Conservation (phyloP, 2,113 vertebrate genomes). For the Laticauda laticaudata region DNA sequence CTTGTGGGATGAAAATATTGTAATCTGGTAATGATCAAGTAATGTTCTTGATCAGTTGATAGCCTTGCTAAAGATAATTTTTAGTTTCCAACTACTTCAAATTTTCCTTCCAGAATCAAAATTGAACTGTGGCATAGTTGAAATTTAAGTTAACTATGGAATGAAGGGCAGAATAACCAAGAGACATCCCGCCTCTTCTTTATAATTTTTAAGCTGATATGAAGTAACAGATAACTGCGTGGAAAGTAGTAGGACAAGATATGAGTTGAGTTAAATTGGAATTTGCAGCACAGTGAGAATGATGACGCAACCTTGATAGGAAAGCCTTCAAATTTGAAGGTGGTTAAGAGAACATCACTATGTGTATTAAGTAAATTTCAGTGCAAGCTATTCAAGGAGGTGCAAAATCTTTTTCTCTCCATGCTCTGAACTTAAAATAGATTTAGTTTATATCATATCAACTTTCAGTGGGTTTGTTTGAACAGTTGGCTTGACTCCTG, state of each 20-base stretch:
- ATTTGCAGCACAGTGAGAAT: background rate
- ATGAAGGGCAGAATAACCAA: background rate
- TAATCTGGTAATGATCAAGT: background rate
- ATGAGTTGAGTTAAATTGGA: background rate
- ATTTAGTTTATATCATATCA: background rate
- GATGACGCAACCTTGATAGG: background rate
- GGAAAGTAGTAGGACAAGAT: background rate
- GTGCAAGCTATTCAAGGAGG: background rate
- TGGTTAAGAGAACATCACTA: background rate
- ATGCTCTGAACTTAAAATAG: background rate
- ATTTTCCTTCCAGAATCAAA: background rate
- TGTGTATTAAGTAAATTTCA: background rate
- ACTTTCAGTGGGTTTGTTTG: background rate
- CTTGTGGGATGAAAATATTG: background rate
- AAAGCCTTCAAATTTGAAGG: background rate
- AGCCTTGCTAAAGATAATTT: background rate
- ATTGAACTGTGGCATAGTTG: background rate
- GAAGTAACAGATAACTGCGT: background rate
- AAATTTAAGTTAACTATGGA: background rate
- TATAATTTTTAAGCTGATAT: background rate
- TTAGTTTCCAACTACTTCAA: background rate
- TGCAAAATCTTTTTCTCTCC: background rate
- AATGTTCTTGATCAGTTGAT: background rate
- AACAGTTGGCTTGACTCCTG: background rate
- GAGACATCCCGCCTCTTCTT: background rate